Percentiles rank a stretch among this genome's conserved stretches.
Evolutionary conservation across 2,113 vertebrate species (phyloP).

Genomic region (Lepus americanus): DNA sequence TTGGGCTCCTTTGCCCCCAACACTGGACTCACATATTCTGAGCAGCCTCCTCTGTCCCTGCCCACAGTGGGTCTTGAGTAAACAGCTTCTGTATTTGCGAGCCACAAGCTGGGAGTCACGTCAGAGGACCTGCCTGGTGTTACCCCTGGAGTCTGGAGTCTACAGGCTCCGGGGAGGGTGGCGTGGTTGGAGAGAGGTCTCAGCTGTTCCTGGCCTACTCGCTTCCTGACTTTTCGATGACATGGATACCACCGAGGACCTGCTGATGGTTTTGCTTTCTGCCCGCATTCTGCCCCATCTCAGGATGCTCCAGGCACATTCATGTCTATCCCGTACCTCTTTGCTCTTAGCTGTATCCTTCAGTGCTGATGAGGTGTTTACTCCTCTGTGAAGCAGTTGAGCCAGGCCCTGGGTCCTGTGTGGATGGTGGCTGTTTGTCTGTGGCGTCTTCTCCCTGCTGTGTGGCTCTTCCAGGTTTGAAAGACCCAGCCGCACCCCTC

Average conservation of each 20-base stretch:
- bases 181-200: background rate
- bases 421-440: fast-evolving
- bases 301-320: too few species aligned
- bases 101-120: background rate
- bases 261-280: background rate
- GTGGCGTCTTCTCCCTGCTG: background rate
- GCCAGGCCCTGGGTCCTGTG: background rate
- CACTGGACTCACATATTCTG: background rate
- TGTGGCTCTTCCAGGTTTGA: background rate
- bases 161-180: background rate
- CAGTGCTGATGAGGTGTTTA: background rate
- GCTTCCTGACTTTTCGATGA: background rate
- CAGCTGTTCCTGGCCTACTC: background rate
- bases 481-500: background rate
- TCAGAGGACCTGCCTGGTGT: background rate
- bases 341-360: background rate
- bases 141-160: background rate
- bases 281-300: fast-evolving
- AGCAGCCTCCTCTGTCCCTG: too few species aligned
- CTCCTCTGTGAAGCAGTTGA: background rate
- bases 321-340: fast-evolving
- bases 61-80: background rate
- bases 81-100: background rate
- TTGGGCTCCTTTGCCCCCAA: background rate
- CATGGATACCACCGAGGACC: fast-evolving